Base-by-base conservation (phyloP, 2,888 invertebrate genomes). In the Amphipyra tragopoginis region DNA sequence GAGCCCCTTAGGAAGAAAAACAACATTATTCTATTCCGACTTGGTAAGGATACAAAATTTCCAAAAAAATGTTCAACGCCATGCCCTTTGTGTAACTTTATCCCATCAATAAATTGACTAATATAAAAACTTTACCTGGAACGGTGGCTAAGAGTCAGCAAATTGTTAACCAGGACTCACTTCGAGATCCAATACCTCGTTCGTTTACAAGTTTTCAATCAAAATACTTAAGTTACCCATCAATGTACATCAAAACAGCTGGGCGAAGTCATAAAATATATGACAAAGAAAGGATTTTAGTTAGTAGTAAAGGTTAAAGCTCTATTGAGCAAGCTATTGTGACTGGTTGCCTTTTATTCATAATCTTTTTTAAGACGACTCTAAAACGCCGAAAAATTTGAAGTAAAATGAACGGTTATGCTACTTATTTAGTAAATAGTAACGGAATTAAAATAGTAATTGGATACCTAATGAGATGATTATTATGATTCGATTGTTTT, bases 271-370 rank as follows among this genome's bases (percentile, higher is more conserved):
- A 59, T 67, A 73, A 54, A 59, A 40, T 45, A 6, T n/a, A 6
- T 43, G 0, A 67, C 74, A 69, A 73, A 54, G 50, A 48, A 54
- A 10, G 68, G 8, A 26, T 67, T 72, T 49, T 39, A 15, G 13
- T 59, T 54, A 66, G 66, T 59, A 69, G 50, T 49, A 8, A 13
- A 47, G 68, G 43, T 67, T 72, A 43, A 36, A 34, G 8, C 10
- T 14, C 39, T 57, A 40, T 54, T 72, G 50, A 66, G 36, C 33
- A 67, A 67, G 33, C 45, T 14, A 43, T 73, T 73, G 68, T 67
- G 11, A 49, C 3, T 33, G 43, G 21, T 33, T 39, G 33, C 10
- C 29, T 65, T 65, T 44, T 71, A 47, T 40, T 38, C n/a, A 10
- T 34, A 33, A 51, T 15, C 43, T 29, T 43, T 50, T 51, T n/a